Conservation (phyloP, 1,140 invertebrate species). For the Mya arenaria region DNA sequence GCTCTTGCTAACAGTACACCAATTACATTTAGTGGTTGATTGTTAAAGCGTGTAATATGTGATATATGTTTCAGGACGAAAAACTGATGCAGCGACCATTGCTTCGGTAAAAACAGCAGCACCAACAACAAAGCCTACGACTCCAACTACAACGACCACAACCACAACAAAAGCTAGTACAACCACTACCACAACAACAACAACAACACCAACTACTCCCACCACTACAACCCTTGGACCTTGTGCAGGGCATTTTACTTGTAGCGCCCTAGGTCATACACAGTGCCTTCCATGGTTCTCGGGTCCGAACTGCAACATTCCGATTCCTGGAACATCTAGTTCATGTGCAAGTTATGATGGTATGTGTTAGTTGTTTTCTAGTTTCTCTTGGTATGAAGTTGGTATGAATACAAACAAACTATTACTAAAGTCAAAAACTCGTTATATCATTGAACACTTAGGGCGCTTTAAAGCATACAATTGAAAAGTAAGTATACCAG, state of each 20-base stretch:
- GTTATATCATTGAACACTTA: too few species aligned
- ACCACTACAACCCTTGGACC: slow-evolving; percentile 32
- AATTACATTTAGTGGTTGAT: too few species aligned
- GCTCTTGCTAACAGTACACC: too few species aligned
- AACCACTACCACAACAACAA: slow-evolving; percentile 5
- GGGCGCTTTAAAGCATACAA: too few species aligned
- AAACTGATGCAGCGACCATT: not conserved
- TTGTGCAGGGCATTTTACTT: slow-evolving; percentile 45
- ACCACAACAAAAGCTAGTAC: not conserved
- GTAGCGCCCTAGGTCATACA: not conserved
- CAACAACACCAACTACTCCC: slow-evolving; percentile 26
- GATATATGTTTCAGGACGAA: not conserved
- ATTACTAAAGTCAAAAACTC: too few species aligned
- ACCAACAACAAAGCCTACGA: slow-evolving; percentile 4
- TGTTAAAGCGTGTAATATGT: too few species aligned
- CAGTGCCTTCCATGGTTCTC: slow-evolving; percentile 36
- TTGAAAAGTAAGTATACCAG: too few species aligned
- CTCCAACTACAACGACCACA: not conserved
- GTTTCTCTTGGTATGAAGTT: too few species aligned
- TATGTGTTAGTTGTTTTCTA: slow-evolving; percentile 20
- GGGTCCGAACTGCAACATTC: slow-evolving; percentile 41
- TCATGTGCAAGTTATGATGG: slow-evolving; percentile 39
- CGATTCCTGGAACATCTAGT: not conserved
- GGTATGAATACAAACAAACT: too few species aligned
- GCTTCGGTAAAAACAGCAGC: not conserved